Base-by-base conservation (phyloP, 2,113 vertebrate species). In the Ochotona curzoniae region DNA sequence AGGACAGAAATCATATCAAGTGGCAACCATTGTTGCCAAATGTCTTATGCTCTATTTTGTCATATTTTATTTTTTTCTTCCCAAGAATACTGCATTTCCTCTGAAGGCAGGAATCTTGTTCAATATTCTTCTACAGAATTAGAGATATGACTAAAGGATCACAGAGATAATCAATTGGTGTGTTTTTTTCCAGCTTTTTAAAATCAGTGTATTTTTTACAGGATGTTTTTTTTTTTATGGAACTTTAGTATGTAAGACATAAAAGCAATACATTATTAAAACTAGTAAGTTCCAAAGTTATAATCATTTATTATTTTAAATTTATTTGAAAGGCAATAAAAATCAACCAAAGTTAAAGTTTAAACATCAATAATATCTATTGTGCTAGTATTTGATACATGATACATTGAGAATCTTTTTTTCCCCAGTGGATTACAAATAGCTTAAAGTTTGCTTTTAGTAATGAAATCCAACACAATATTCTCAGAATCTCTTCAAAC, bases 251-350 rank as follows among this genome's bases (percentile, higher is more conserved):
- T 76, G 6, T 63, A 69, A 82, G 66, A 60, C 20, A 81, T 25
- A 76, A 67, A 89, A 35, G 14, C 12, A 83, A 66, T 20, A n/a
- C 57, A 30, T 44, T 74, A 57, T 87, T 91, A 49, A 95, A 91
- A 90, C 44, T 71, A 61, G 76, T 35, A 76, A 71, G 32, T n/a
- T 87, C 93, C n/a, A 38, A 88, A 85, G 75, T 80, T 57, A 30
- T 11, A 82, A 54, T 74, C n/a, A n/a, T 70, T 83, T 91, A 30
- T 94, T 80, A 88, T 86, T 96, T 94, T 69, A 57, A 76, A 57
- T 15, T 57, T 57, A 17, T 57, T 57, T 57, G 12, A 57, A 17
- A 57, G 54, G 54, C 54, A 57, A 57, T 12, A 57, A 54, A 54
- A 86, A 63, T 69, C 28, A 74, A 11, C 11, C 26, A 38, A 44